A percentile compares a stretch with the other conserved stretches of the same genome.
phyloP scores from a whole-genome alignment of 1,140 invertebrate genomes.

The Drosophila mojavensis region DNA sequence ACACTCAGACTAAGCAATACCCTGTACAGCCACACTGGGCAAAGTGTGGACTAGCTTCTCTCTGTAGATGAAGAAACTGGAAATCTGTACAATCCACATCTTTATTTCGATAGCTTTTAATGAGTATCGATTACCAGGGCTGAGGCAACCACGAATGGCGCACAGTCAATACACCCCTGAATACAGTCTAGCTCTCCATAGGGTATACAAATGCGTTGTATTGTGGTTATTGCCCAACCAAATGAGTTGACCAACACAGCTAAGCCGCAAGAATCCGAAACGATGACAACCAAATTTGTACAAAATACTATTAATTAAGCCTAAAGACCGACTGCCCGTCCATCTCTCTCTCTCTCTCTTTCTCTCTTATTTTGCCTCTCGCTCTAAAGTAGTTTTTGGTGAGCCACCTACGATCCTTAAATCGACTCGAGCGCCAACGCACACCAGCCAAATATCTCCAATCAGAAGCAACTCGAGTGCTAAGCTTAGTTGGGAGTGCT shows the following conservation, averaged over 20 bases:
- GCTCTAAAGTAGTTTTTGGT: not conserved
- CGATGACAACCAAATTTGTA: constrained; percentile 62
- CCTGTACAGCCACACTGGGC: no score
- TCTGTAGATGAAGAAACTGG: no score
- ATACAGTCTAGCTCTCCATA: not conserved
- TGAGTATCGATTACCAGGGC: not conserved
- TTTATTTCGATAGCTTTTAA: not conserved
- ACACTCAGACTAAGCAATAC: not conserved
- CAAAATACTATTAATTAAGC: constrained; percentile 55
- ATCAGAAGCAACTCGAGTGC: not conserved
- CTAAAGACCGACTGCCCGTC: constrained; percentile 10
- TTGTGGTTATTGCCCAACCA: constrained; percentile 23
- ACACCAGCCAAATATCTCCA: not conserved
- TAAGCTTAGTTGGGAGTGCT: no score
- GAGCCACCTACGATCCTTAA: constrained; percentile 64
- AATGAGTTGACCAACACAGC: constrained; percentile 10
- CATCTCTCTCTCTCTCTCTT: not conserved
- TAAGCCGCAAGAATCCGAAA: constrained; percentile 5
- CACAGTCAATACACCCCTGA: not conserved
- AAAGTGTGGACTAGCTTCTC: no score
- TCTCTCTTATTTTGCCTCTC: not conserved
- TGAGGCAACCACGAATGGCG: not conserved
- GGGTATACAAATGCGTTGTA: constrained; percentile 4
- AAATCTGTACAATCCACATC: no score
- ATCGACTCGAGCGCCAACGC: constrained; percentile 15